A percentile compares a stretch with the other conserved stretches of the same genome.
These are phyloP conservation scores for Tanaodytes sp. DNA, from an alignment of 2,888 invertebrate genomes.

Conservation along the genomic window DNA sequence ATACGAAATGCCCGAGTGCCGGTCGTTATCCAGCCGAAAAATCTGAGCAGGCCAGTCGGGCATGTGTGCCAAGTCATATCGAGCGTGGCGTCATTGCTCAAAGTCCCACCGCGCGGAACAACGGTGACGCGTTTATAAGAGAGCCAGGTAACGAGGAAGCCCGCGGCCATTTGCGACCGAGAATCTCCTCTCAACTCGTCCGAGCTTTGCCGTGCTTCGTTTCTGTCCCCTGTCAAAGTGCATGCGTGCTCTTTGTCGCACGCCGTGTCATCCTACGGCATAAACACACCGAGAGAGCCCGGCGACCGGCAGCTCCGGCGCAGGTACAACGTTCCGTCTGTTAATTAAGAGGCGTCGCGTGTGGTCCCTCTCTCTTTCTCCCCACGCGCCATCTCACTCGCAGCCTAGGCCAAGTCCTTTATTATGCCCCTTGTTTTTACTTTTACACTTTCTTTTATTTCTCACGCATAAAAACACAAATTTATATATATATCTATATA, in stretches of 20 bases:
- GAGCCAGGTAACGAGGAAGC: slow-evolving; percentile 63
- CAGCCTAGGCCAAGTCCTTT: no score
- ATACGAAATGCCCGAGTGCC: slow-evolving; percentile 21
- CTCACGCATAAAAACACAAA: no score
- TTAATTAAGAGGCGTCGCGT: slow-evolving; percentile 68
- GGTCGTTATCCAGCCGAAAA: slow-evolving; percentile 31
- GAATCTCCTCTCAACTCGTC: slow-evolving; percentile 52
- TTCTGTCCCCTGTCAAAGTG: slow-evolving; percentile 47
- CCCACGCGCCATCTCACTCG: slow-evolving; percentile 38
- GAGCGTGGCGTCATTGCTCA: slow-evolving; percentile 37
- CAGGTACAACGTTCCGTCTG: slow-evolving; percentile 61
- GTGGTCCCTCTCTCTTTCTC: no score
- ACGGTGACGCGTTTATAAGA: slow-evolving; percentile 59
- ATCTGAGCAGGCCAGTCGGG: slow-evolving; percentile 31
- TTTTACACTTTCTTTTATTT: no score
- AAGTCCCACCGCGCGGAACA: slow-evolving; percentile 57
- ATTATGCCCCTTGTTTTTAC: no score
- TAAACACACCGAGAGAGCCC: slow-evolving; percentile 32
- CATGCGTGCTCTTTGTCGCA: slow-evolving; percentile 40
- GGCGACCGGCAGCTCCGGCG: slow-evolving; percentile 44
- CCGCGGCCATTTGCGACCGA: slow-evolving; percentile 58
- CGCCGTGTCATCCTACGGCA: slow-evolving; percentile 36
- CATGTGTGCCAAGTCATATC: slow-evolving; percentile 47
- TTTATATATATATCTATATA: no score
- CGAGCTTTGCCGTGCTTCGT: slow-evolving; percentile 43